Evolutionary conservation across 2,797 vertebrate genomes (phyloP), one percentile per base, ranked within the genome.

Genomic region (Coranthus polyacanthus): DNA sequence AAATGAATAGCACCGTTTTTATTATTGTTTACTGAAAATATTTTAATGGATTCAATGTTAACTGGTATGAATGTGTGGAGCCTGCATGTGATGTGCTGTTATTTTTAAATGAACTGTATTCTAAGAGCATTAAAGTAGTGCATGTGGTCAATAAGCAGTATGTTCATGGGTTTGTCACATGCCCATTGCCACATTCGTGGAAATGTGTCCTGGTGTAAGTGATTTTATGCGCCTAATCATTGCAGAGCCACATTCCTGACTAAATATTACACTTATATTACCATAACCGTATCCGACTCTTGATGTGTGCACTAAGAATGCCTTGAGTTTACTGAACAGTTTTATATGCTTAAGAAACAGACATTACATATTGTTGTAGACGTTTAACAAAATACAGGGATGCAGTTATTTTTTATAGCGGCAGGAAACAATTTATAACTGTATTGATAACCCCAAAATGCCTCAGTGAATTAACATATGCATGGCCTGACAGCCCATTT

Each of bases 351-450:
- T 4, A 41, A 17, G 34, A 6, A 44, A 46, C 16, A 38, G 7
- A 42, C 20, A 41, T 32, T 49, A 24, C 59, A 64, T 36, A n/a
- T 38, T 18, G 12, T 20, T n/a, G n/a, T n/a, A n/a, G n/a, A 41
- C 17, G 39, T 21, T 46, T 21, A 49, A 39, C 9, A 29, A 43
- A 57, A 55, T 9, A n/a, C 22, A 49, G 49, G 64, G 36, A 18
- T 0, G 0, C 24, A 61, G 32, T 21, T 26, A 34, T 55, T 36
- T 56, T 53, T 57, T 3, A 12, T 29, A 2, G 38, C 22, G 49
- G 52, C 47, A 50, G 39, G 51, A 17, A 53, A 56, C 4, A 57
- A 18, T 37, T n/a, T 21, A 62, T 45, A 2, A 57, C 39, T 61
- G 38, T 7, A 64, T 55, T 8, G 54, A 12, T 39, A 36, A 12